phyloP scores from a whole-genome alignment of 2,888 invertebrate genomes.

The Julus scanicus region DNA sequence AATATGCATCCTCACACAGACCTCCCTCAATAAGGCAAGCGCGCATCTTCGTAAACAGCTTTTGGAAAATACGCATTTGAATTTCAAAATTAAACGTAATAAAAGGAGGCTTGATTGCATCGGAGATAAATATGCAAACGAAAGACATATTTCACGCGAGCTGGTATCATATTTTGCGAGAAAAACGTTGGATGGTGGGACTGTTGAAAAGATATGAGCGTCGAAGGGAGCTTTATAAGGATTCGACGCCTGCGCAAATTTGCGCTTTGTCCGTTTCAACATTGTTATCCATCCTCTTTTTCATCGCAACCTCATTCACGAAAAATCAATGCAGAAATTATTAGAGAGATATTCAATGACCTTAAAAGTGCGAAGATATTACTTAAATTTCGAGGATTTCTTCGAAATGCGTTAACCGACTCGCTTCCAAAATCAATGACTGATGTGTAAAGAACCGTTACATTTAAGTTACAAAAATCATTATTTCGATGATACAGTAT shows the following conservation, averaged over 20 bases:
- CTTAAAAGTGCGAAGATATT: background rate
- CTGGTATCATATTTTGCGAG: background rate
- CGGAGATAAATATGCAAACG: background rate
- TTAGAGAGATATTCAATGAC: background rate
- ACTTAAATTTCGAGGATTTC: background rate
- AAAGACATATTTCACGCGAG: constrained; percentile 4
- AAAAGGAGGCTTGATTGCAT: constrained; percentile 14
- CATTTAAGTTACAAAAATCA: too few relatives aligned
- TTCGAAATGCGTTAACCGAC: background rate
- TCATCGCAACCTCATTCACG: background rate
- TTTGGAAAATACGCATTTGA: background rate
- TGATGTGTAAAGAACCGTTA: too few relatives aligned
- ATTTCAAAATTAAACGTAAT: constrained; percentile 4
- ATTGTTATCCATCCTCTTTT: background rate
- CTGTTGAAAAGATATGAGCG: background rate
- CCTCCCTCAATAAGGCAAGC: background rate
- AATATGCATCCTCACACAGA: background rate
- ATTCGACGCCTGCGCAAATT: background rate
- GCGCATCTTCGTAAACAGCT: background rate
- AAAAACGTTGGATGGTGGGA: background rate
- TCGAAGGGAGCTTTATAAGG: background rate
- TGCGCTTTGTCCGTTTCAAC: background rate
- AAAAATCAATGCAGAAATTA: background rate
- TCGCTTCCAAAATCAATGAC: too few relatives aligned
- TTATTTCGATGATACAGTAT: too few relatives aligned